Base-by-base conservation (phyloP, 2,888 invertebrate genomes). In the Drosophila atripex region DNA sequence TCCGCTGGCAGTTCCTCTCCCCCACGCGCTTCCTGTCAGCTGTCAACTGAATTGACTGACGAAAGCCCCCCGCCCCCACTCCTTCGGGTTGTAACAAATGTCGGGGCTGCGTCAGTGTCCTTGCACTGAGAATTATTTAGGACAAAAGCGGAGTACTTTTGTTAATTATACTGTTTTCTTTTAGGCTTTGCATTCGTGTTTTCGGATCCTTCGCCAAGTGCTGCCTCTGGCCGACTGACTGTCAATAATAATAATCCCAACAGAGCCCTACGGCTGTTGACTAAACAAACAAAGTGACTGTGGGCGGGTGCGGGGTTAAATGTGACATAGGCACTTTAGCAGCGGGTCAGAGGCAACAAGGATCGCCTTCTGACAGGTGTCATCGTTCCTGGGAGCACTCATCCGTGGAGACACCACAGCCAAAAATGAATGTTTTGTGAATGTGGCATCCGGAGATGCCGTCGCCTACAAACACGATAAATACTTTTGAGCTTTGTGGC, bases 401-500 rank as follows among this genome's bases (percentile, higher is more conserved):
- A 80, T 43, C 71, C 69, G 61, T 76, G 75, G 51, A 45, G 52
- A 43, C 51, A 46, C 58, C 54, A 46, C 54, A 46, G 64, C 47
- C 59, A 46, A 46, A 35, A 56, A 46, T 39, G 23, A 61, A 51
- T 52, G n/a, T 71, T 78, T 77, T 73, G 66, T 59, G 59, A 49
- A 61, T 60, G 57, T 57, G 60, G 57, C 70, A 61, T 49, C 51
- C 60, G 61, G 54, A 60, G 59, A 49, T 45, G 56, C 57, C 55
- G 47, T 55, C 39, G 35, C 30, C 30, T 38, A 32, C 8, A 7
- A 52, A 28, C 56, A 25, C 71, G 60, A 65, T 51, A 75, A 76
- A 80, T 71, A 75, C 65, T 82, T 83, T 80, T 77, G 73, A 71
- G 78, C 77, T 56, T 65, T 78, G 76, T 76, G 79, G 71, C 72